A percentile compares a stretch with the other conserved stretches of the same genome.
Conservation (phyloP, 2,113 vertebrate genomes). For the Callionymus lyra region DNA sequence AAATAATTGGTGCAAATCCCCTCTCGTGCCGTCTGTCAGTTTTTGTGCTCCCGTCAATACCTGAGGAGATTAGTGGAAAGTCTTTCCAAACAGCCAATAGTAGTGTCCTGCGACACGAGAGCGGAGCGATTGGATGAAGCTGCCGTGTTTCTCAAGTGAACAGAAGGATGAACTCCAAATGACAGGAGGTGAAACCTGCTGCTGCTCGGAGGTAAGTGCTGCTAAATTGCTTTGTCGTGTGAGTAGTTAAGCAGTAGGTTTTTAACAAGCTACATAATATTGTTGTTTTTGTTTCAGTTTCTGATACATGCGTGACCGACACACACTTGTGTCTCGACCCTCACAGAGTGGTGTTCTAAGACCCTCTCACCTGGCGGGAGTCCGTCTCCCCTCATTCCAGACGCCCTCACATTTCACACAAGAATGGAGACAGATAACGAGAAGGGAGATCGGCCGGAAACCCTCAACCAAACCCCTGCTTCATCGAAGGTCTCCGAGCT, state of each 20-base stretch:
- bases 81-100: conserved; percentile 24
- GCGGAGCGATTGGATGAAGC: conserved; percentile 8
- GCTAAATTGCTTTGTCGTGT: neutral
- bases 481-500: conserved; percentile 2
- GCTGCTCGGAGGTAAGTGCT: neutral
- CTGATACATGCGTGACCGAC: too few relatives aligned
- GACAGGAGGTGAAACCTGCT: conserved; percentile 5
- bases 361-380: too few relatives aligned
- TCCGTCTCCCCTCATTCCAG: too few relatives aligned
- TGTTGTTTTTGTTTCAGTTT: too few relatives aligned
- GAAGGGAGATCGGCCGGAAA: too few relatives aligned
- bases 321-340: too few relatives aligned
- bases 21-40: conserved; percentile 29
- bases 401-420: too few relatives aligned
- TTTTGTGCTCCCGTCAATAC: conserved; percentile 9
- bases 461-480: too few relatives aligned
- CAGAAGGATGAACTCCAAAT: neutral
- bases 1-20: conserved; percentile 27
- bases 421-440: too few relatives aligned
- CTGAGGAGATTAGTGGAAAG: conserved; percentile 14
- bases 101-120: neutral
- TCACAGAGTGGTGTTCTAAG: too few relatives aligned
- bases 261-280: too few relatives aligned
- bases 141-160: neutral
- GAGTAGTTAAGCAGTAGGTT: too few relatives aligned